A percentile compares a stretch with the other conserved stretches of the same genome.
phyloP scores from a whole-genome alignment of 2,888 invertebrate genomes.

The Luperina nickerlii region DNA sequence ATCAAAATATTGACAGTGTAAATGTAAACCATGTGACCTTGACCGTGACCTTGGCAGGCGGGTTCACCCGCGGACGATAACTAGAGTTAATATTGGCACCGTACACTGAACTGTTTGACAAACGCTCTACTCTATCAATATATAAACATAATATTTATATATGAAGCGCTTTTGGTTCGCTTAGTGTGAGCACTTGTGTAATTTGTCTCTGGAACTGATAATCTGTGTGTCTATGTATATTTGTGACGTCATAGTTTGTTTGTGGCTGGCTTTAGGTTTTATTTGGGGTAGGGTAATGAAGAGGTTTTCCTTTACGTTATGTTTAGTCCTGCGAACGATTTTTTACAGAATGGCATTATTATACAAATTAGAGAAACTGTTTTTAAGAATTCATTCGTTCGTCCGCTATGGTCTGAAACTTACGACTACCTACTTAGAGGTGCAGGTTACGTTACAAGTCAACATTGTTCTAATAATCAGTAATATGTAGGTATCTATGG shows the following conservation, averaged over 20 bases:
- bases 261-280: conserved; percentile 59
- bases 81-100: conserved; percentile 90
- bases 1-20: conserved; percentile 80
- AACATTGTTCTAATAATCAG: neutral
- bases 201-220: conserved; percentile 88
- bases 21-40: conserved; percentile 79
- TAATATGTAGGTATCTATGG: no score
- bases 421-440: no score
- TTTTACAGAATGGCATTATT: no score
- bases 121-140: conserved; percentile 90
- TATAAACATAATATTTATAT: conserved; percentile 90
- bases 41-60: conserved; percentile 84
- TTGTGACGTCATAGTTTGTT: conserved; percentile 64
- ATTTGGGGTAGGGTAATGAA: conserved; percentile 28
- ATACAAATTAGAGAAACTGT: neutral
- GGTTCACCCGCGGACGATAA: conserved; percentile 86
- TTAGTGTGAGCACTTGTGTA: conserved; percentile 83
- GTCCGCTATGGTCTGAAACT: neutral
- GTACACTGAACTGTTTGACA: conserved; percentile 87
- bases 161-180: conserved; percentile 84
- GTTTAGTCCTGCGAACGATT: neutral
- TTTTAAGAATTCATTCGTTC: neutral
- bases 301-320: neutral
- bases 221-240: conserved; percentile 78
- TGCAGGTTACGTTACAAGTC: neutral